Conservation (phyloP, 2,113 vertebrate genomes). For the Eubucco bourcierii region DNA sequence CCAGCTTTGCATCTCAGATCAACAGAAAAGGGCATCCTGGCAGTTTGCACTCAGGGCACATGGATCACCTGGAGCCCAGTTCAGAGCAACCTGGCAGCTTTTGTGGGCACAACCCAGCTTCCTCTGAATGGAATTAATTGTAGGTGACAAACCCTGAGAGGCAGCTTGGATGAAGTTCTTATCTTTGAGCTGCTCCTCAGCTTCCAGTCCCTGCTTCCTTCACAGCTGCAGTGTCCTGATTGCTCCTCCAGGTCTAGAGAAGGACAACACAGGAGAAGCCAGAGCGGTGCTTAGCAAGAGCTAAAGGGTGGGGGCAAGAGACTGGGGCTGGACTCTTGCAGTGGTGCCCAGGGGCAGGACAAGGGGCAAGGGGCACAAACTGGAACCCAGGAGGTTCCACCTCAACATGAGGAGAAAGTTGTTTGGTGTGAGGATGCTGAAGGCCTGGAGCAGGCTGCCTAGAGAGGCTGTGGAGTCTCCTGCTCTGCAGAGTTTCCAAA, state of each 20-base stretch:
- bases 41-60: neutral
- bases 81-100: constrained; percentile 34
- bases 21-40: neutral
- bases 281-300: no score
- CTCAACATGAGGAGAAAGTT: no score
- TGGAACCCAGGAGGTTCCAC: no score
- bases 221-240: neutral
- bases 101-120: constrained; percentile 41
- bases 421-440: no score
- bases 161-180: neutral
- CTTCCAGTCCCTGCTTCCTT: neutral
- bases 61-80: constrained; percentile 29
- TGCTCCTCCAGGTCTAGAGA: neutral
- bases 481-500: no score
- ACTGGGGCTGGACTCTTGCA: no score
- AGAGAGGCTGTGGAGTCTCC: no score
- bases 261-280: no score
- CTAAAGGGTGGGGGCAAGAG: no score
- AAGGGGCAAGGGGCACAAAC: no score
- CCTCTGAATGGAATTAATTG: constrained; percentile 38
- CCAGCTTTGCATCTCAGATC: neutral
- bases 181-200: neutral
- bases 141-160: constrained; percentile 35
- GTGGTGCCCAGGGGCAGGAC: no score
- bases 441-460: no score